phyloP scores from a whole-genome alignment of 2,113 vertebrate genomes.

The Tragelaphus scriptus region DNA sequence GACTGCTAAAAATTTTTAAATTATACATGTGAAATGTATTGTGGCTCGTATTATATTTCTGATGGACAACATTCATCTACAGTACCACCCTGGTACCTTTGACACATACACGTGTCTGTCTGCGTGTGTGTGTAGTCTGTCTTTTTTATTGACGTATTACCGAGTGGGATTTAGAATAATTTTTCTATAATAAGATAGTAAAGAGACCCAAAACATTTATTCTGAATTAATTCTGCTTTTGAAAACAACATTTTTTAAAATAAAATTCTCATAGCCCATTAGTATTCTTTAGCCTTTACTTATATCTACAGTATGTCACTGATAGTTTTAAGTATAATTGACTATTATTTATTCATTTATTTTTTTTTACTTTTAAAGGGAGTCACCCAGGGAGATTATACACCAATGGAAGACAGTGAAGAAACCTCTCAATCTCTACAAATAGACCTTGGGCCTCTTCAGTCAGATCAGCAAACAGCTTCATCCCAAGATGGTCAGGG shows the following conservation, averaged over 20 bases:
- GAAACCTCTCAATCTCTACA: conserved; percentile 85
- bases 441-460: conserved; percentile 84
- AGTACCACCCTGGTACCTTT: background rate
- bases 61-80: background rate
- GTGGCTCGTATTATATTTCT: background rate
- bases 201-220: background rate
- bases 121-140: background rate
- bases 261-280: background rate
- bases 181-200: background rate
- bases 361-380: conserved; percentile 75
- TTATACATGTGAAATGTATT: background rate
- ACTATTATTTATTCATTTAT: background rate
- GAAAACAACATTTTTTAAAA: background rate
- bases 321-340: background rate
- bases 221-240: conserved; percentile 13
- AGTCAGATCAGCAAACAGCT: conserved; percentile 81
- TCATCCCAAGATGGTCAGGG: conserved; percentile 83
- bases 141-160: background rate
- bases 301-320: background rate
- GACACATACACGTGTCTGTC: background rate
- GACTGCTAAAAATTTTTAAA: background rate
- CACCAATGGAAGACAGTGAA: conserved; percentile 86
- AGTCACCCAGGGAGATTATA: conserved; percentile 87
- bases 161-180: background rate
- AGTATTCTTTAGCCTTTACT: background rate